Evolutionary conservation across 2,888 invertebrate species (phyloP), one percentile per base, ranked within the genome.

Genomic region (Cactoblastis cactorum): DNA sequence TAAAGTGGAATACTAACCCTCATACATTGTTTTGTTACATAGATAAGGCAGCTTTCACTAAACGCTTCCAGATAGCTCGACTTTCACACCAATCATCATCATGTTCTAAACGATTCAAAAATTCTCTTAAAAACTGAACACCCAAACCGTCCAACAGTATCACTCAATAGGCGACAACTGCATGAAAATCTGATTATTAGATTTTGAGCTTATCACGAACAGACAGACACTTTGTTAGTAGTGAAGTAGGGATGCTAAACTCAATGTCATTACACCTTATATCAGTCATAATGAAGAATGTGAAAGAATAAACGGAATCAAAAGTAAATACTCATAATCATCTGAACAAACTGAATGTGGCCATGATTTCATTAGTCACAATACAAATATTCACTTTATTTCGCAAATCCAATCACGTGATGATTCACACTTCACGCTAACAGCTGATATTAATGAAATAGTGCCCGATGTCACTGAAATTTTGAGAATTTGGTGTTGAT

Each of bases 371-470:
- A 22, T 39, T 22, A 39, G 39, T 39, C 39, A 39, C 11, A 22
- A 17, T 5, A 2, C 28, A 32, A 43, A 32, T 43, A 28, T 43
- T 28, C 9, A 15, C 8, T 43, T 24, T 14, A n/a, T 9, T 15
- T 43, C 8, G 6, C 12, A 39, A 43, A 43, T 11, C 43, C 43
- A 43, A 43, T 43, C 28, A 28, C 15, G 1, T 9, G 15, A 28
- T 43, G 43, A 43, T 3, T 43, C 43, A 43, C 17, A 11, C 28
- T 43, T 43, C 41, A 22, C 14, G 12, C 1, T 15, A 43, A 34
- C 46, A 51, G 37, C 41, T 46, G 49, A 47, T 47, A 35, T 37
- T 14, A 47, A 22, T 41, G 49, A 39, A 39, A 39, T 33, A 11
- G 51, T 49, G 50, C 38, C 33, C 6, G 35, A 47, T 14, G 14